Base-by-base conservation (phyloP, 2,113 vertebrate genomes). In the Rhombomys opimus region DNA sequence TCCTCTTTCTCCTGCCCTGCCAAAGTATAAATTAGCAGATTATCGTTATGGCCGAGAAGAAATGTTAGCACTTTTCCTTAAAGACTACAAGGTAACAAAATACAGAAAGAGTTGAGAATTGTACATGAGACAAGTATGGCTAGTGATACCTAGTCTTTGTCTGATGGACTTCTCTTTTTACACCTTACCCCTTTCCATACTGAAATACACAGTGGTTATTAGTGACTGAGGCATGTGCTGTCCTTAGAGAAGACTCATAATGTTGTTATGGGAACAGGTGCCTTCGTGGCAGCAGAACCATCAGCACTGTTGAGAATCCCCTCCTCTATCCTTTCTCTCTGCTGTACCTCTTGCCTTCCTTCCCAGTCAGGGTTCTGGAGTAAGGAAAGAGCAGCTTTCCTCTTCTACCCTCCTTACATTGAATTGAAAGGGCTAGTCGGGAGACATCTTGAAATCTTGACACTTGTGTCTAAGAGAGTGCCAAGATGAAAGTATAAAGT, bases 31-130 rank as follows among this genome's bases (percentile, higher is more conserved):
- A 98, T 99, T 99, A 98, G 99, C 99, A 98, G 99, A 99, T 98
- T 99, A 99, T 98, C 99, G 99, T 97, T 99, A 99, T 38, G 99
- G 99, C 97, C 99, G 99, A 99, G 99, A 99, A 99, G 99, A 99
- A 99, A 99, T 99, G 99, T 98, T 99, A 99, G 99, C 99, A 99
- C 99, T 99, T 99, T 99, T 99, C 98, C 98, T 99, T 99, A 99
- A 99, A 99, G 99, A 99, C 97, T 99, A 99, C 98, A 99, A 99
- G 99, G 99, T 99, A 97, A 98, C 98, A 89, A 92, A 86, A 17
- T 82, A 76, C 89, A 52, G 80, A 86, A 20, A 38, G 35, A 80
- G 2, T 73, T 92, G 30, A 85, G 14, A 72, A 38, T 94, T 92
- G 35, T 18, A 32, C 77, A 25, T 77, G 77, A 61, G 22, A 30